A percentile compares a stretch with the other conserved stretches of the same genome.
Evolutionary conservation across 2,797 vertebrate species (phyloP).

Genomic region (Poecilia wingei): DNA sequence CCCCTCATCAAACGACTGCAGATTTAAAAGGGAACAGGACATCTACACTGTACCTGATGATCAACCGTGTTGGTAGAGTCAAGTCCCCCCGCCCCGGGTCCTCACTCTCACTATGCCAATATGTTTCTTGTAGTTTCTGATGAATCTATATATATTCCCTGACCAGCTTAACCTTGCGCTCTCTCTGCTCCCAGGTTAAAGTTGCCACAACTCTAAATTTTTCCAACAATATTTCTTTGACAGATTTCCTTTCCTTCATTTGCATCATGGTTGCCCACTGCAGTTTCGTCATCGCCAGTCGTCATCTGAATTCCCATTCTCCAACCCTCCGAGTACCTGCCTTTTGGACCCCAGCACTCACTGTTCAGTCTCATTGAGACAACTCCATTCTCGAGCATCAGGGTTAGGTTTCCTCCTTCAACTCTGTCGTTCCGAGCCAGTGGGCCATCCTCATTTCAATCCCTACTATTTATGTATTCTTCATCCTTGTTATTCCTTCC

Average conservation of each 20-base stretch:
- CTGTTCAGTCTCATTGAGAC: neutral
- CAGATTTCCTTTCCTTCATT: neutral
- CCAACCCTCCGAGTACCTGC: neutral
- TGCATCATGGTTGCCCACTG: neutral
- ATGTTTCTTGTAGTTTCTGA: neutral
- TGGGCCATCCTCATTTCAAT: neutral
- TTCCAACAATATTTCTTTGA: neutral
- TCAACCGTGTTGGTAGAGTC: neutral
- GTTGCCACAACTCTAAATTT: neutral
- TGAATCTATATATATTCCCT: neutral
- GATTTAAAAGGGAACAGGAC: neutral
- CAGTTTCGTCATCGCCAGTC: neutral
- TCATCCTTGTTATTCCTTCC: neutral
- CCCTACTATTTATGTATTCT: neutral
- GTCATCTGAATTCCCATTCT: neutral
- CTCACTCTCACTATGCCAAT: neutral
- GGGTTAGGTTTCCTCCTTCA: neutral
- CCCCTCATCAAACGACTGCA: neutral
- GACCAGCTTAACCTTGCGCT: neutral
- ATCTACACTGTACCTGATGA: neutral
- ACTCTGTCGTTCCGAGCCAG: neutral
- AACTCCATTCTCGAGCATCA: neutral
- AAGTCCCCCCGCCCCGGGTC: neutral
- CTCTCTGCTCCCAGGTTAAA: neutral
- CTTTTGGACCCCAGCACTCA: neutral